Base-by-base conservation (phyloP, 2,888 invertebrate species). In the Nephrocerus scutellatus region DNA sequence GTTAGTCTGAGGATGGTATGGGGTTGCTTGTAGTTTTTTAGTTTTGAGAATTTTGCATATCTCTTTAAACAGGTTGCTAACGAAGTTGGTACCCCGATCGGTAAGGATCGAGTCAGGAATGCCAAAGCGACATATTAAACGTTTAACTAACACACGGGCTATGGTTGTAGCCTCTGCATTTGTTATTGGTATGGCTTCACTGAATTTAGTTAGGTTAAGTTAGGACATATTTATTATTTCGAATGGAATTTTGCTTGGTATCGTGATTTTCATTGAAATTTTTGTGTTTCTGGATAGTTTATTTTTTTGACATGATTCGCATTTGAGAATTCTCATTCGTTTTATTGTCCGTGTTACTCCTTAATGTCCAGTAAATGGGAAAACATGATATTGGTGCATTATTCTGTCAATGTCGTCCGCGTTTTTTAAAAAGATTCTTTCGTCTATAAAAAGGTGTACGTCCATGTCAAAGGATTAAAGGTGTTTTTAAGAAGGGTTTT, bases 61-160 rank as follows among this genome's bases (percentile, higher is more conserved):
- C n/a, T n/a, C n/a, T n/a, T n/a, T n/a, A n/a, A n/a, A n/a, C n/a
- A n/a, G n/a, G n/a, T n/a, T n/a, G 10, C 31, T 38, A 3, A 38
- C 13, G 10, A 38, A 36, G 3, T 34, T 34, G 10, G 33, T 16
- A 6, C 33, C 24, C 9, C 25, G 33, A 7, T 25, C 10, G 4
- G 25, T 34, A 4, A 34, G n/a, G 5, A 34, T 5, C 4, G 18
- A 23, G 2, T n/a, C 10, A n/a, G 33, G 33, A 9, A 24, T 25
- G 7, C 33, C 25, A 12, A 30, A 30, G 12, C 30, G 30, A 18
- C 30, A 30, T 30, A 30, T 30, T 30, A 30, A 10, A n/a, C 20
- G 16, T 24, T 5, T 24, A 9, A 15, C 23, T 10, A 33, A 24
- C 7, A 22, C 16, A 2, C 33, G n/a, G n/a, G n/a, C n/a, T n/a